Conservation (phyloP, 2,113 vertebrate genomes). For the Litocranius walleri region DNA sequence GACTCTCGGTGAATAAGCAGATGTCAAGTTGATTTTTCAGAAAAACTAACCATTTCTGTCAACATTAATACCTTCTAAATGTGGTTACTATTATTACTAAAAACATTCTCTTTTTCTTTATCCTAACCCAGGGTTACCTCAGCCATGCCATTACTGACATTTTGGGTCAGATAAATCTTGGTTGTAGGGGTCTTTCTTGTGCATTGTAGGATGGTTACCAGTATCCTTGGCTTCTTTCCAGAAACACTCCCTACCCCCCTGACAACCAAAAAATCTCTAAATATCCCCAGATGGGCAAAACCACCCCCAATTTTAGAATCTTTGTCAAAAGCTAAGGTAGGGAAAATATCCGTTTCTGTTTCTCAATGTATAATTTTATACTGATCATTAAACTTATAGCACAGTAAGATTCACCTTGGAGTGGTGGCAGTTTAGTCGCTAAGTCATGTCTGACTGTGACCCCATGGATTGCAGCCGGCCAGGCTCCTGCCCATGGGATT, state of each 20-base stretch:
- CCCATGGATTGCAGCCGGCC: neutral
- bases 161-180: neutral
- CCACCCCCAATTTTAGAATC: neutral
- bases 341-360: neutral
- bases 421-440: neutral
- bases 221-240: neutral
- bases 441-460: neutral
- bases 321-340: neutral
- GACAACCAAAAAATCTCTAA: neutral
- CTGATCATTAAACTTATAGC: neutral
- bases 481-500: neutral
- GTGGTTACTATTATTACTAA: neutral
- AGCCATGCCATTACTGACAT: neutral
- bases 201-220: neutral
- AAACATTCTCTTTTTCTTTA: neutral
- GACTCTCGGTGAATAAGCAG: neutral
- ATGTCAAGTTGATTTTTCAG: neutral
- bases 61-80: neutral
- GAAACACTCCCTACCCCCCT: neutral
- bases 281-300: neutral
- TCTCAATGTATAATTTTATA: conserved; percentile 15
- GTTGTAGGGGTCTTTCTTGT: neutral
- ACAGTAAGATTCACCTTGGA: neutral
- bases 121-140: neutral
- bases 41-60: neutral